Evolutionary conservation across 2,888 invertebrate genomes (phyloP), one percentile per base, ranked within the genome.

Genomic region (Aleiodes alternator): DNA sequence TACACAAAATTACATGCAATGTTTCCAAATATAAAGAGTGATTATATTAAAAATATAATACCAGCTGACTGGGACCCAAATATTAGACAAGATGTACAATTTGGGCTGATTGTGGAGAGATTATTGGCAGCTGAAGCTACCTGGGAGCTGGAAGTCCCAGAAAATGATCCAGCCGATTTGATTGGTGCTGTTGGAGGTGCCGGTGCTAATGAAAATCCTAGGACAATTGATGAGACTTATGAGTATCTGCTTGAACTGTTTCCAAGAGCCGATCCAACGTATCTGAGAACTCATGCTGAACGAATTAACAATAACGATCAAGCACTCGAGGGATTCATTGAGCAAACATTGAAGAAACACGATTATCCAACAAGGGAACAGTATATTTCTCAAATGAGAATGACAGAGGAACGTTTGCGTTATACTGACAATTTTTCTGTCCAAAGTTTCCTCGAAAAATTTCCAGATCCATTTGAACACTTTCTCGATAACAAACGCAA

Each of bases 371-470:
- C 86, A 4, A 82, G 80, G 69, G 78, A 81, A 7, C 77, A 85
- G 16, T 82, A 80, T 69, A 34, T 80, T 1, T 73, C 77, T 3
- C 79, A 81, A 29, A 78, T 77, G 0, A 82, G 78, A 43, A 81
- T 83, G 12, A 81, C 87, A 0, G 86, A 90, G 3, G 90, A 91
- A 78, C 87, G 88, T 56, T 86, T 86, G 71, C 88, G 90, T 48
- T 91, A 91, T 74, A 90, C 89, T 0, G 84, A 84, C 0, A 87
- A 90, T 4, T 92, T 92, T 71, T 81, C 87, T 51, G 83, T 90
- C 0, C 83, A 89, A 76, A 83, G 90, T 14, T 92, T 91, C 82
- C 76, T 92, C 0, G 84, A 90, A 70, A 78, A 90, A 7, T 90
- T 91, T 80, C 91, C 91, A 1, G 87, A 91, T 82, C 91, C 91